Evolutionary conservation across 2,797 vertebrate species (phyloP), one percentile per base, ranked within the genome.

Genomic region (Brachyalestes nurse): DNA sequence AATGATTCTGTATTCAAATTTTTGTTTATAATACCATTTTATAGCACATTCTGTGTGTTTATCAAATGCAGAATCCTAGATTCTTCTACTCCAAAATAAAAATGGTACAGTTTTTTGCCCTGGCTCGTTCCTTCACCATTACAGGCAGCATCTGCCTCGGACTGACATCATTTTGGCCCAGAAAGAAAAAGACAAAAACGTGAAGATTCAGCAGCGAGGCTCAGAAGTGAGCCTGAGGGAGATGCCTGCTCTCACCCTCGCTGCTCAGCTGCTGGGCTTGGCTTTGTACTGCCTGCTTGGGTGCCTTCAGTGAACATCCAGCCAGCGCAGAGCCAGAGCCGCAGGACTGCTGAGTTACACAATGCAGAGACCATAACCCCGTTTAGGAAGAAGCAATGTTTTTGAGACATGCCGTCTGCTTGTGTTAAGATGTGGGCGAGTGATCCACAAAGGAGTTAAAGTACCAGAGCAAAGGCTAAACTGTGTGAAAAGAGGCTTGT

Each of bases 391-490:
- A 74, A 45, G 65, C 10, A 34, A 72, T 58, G 60, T 74, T 69
- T 47, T 49, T 61, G 19, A n/a, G 53, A 66, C 70, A 6, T 64
- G 6, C 0, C 13, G 42, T 69, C 62, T 53, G 40, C 7, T 67
- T 17, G 42, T 23, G 40, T 74, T 64, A 62, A 75, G 21, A 45
- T 53, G 40, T 34, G 38, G 28, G n/a, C 2, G 25, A 55, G 28
- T 16, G 58, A 19, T 7, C 19, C n/a, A 23, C 21, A 47, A 51
- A 83, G 58, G 71, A 71, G 71, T 70, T 79, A 79, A 83, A 75
- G 45, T 70, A 34, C 55, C 73, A 28, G 51, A 80, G 71, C 40
- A 66, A 13, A 66, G 72, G 75, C 60, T 76, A 23, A 71, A 28
- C 71, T 70, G 19, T 71, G 23, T 55, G 69, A 58, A 65, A 75